phyloP scores from a whole-genome alignment of 2,888 invertebrate species.

The Drosophila barbarae region DNA sequence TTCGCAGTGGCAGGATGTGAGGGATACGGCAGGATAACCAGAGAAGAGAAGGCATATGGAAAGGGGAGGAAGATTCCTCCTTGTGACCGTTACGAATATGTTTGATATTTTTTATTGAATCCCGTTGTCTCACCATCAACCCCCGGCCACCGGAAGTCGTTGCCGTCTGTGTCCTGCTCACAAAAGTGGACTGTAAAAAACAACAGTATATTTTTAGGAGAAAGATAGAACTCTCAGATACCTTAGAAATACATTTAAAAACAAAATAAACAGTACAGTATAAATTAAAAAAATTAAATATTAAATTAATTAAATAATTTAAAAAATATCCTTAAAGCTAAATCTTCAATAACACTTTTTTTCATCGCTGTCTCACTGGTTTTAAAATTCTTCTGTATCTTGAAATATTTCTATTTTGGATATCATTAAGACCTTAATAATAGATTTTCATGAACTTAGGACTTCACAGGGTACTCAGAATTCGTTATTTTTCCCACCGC shows the following conservation, averaged over 20 bases:
- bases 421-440: not conserved
- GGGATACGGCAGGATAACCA: slow-evolving; percentile 1
- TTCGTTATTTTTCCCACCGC: not conserved
- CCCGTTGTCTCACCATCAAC: slow-evolving; percentile 31
- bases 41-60: not conserved
- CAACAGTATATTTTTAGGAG: not conserved
- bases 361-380: no score
- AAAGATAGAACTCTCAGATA: not conserved
- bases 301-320: no score
- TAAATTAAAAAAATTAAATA: no score
- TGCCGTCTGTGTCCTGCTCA: slow-evolving; percentile 47
- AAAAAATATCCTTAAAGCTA: no score
- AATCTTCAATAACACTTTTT: no score
- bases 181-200: slow-evolving; percentile 59
- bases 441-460: no score
- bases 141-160: slow-evolving; percentile 47
- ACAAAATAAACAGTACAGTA: no score
- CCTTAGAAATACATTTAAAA: not conserved
- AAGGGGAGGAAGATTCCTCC: slow-evolving; percentile 8
- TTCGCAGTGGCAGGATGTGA: slow-evolving; percentile 20
- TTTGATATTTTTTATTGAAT: slow-evolving; percentile 71
- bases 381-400: no score
- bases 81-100: slow-evolving; percentile 65
- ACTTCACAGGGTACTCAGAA: slow-evolving; percentile 3
- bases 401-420: not conserved